Conservation (phyloP, 2,797 vertebrate genomes). For the Cuniculus paca region DNA sequence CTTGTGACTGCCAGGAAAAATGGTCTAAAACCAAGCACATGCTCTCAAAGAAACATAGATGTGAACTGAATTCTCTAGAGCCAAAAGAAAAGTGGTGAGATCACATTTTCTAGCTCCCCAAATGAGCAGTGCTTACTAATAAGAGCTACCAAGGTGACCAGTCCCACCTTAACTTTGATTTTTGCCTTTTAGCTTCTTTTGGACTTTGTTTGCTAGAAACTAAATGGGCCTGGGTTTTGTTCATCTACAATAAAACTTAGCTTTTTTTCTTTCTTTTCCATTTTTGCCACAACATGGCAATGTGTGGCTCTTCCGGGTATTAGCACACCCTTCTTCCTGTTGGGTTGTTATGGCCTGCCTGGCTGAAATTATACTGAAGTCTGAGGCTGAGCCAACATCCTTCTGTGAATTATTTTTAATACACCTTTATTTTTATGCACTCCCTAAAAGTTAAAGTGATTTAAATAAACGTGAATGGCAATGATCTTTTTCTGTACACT, state of each 20-base stretch:
- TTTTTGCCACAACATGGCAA: not conserved
- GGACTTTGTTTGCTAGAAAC: conserved; percentile 17
- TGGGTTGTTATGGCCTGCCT: not conserved
- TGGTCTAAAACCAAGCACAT: conserved; percentile 41
- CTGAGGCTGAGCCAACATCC: not conserved
- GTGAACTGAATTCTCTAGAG: conserved; percentile 21
- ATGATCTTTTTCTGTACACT: conserved; percentile 19
- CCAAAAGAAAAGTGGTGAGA: conserved; percentile 56
- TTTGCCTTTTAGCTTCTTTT: conserved; percentile 43
- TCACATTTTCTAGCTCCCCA: conserved; percentile 29
- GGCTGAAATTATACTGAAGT: not conserved
- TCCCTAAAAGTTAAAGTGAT: not conserved
- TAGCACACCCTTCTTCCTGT: not conserved
- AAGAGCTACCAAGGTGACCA: not conserved
- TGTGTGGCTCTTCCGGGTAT: not conserved
- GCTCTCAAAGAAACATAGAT: conserved; percentile 38
- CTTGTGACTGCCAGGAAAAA: conserved; percentile 70
- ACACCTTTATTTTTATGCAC: not conserved
- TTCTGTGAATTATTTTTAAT: not conserved
- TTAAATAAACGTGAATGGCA: conserved; percentile 31
- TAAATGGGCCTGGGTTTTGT: not conserved
- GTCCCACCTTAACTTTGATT: not conserved
- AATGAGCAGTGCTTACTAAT: not conserved
- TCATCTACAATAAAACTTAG: not conserved
- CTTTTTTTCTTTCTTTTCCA: not conserved